Percentiles rank a stretch among this genome's conserved stretches.
These are phyloP conservation scores for Pilophorus perplexus DNA, from an alignment of 2,888 invertebrate genomes.

Conservation along the genomic window DNA sequence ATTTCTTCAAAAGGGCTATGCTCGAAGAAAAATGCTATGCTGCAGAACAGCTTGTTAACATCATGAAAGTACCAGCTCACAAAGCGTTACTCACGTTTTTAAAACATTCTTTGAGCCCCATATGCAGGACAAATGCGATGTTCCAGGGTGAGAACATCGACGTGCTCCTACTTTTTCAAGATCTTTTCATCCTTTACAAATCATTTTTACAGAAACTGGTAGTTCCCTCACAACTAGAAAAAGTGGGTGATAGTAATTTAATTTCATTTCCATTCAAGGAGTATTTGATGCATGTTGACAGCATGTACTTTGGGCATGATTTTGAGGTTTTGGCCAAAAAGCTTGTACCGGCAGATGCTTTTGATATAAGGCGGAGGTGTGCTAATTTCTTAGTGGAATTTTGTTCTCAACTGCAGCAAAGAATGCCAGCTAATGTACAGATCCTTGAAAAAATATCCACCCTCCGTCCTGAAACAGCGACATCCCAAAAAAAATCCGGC, in stretches of 20 bases:
- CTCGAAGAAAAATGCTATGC: slow-evolving; percentile 9
- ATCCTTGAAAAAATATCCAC: background rate
- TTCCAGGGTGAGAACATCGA: slow-evolving; percentile 1
- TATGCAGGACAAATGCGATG: background rate
- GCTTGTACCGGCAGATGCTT: background rate
- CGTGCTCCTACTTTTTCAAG: background rate
- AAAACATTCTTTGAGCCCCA: background rate
- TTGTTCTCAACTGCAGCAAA: background rate
- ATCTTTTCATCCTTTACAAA: background rate
- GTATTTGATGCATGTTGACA: background rate
- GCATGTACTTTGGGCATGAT: background rate
- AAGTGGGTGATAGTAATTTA: background rate
- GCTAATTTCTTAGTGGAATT: background rate
- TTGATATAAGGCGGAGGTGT: background rate
- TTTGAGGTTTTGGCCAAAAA: background rate
- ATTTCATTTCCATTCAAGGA: background rate
- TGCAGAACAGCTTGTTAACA: background rate
- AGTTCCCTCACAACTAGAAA: background rate
- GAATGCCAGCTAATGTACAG: background rate
- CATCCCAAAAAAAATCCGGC: too few relatives aligned
- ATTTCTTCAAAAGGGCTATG: background rate
- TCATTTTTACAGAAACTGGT: background rate
- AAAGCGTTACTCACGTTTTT: slow-evolving; percentile 4
- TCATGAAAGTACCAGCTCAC: background rate
- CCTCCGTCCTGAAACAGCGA: background rate